These are phyloP conservation scores for Caiman crocodilus DNA, from an alignment of 2,797 vertebrate species.

Conservation along the genomic window DNA sequence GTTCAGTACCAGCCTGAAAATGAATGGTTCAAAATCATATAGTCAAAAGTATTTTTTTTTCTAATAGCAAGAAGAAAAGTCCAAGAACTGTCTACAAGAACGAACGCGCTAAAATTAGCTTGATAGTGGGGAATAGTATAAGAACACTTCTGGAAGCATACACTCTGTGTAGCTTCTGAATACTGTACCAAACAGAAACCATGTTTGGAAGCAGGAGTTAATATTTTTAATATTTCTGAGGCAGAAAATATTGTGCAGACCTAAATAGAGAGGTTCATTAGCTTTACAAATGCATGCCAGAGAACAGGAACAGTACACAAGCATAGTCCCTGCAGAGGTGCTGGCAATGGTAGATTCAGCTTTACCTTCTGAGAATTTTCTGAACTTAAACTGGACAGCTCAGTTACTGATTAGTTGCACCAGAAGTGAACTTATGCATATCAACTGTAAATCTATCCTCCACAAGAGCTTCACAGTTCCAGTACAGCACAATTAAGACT, in stretches of 20 bases:
- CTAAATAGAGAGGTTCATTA: background rate
- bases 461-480: too few species aligned
- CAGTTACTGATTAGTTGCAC: background rate
- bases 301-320: background rate
- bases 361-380: background rate
- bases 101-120: background rate
- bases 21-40: background rate
- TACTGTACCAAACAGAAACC: background rate
- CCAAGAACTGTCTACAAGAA: background rate
- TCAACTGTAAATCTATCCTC: too few species aligned
- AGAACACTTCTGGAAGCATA: background rate
- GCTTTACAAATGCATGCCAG: background rate
- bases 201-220: background rate
- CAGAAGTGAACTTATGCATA: too few species aligned
- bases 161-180: background rate
- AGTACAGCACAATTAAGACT: too few species aligned
- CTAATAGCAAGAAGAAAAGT: background rate
- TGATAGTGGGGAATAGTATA: background rate
- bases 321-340: background rate
- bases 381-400: background rate
- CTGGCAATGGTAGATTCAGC: background rate
- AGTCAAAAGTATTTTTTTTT: background rate
- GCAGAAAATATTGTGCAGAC: background rate
- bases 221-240: background rate
- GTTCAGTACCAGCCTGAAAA: background rate